phyloP scores from a whole-genome alignment of 2,113 vertebrate genomes.

The Pampusana beccarii region DNA sequence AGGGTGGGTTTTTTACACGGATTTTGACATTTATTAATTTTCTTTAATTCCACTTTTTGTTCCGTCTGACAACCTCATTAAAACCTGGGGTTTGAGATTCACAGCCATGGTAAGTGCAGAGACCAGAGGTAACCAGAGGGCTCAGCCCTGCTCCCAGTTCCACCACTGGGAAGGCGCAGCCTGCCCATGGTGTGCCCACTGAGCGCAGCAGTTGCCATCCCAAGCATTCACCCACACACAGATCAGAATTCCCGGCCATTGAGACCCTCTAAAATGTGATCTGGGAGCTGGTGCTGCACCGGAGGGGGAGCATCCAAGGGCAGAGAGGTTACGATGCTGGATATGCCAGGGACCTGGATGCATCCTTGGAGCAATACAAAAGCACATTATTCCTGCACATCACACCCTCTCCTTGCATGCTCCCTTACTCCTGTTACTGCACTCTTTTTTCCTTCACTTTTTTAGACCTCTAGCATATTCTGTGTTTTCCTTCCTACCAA shows the following conservation, averaged over 20 bases:
- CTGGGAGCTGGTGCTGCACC: accelerated
- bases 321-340: accelerated
- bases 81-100: not conserved
- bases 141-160: not conserved
- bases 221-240: accelerated
- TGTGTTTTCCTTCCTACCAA: not conserved
- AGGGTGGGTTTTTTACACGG: accelerated
- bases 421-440: not conserved
- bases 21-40: not conserved
- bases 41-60: not conserved
- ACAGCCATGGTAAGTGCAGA: accelerated
- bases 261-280: not conserved
- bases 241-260: not conserved
- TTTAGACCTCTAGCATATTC: not conserved
- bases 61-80: not conserved
- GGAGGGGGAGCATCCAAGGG: accelerated
- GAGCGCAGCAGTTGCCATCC: not conserved
- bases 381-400: not conserved
- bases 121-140: not conserved
- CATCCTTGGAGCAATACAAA: not conserved
- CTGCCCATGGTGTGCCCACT: too few species aligned
- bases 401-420: too few species aligned
- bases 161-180: not conserved
- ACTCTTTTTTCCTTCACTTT: not conserved
- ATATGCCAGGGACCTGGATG: too few species aligned